These are phyloP conservation scores for Suillia variegata DNA, from an alignment of 2,888 invertebrate species.

Conservation along the genomic window DNA sequence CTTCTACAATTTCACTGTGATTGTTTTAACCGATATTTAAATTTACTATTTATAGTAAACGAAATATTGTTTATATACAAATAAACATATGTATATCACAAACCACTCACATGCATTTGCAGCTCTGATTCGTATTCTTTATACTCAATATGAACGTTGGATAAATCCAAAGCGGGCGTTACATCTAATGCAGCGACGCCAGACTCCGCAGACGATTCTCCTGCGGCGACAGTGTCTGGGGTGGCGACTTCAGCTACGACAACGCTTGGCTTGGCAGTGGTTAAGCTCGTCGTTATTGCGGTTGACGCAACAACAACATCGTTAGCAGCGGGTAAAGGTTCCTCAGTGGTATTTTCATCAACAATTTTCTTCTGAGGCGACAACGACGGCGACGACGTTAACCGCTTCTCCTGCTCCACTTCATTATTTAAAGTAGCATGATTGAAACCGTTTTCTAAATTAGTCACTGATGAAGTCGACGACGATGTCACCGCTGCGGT, in stretches of 20 bases:
- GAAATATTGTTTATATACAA: too few relatives aligned
- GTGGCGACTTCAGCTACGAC: not conserved
- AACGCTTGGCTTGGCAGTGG: conserved; percentile 1
- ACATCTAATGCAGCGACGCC: conserved; percentile 1
- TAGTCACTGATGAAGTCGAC: not conserved
- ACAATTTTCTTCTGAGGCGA: not conserved
- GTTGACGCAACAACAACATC: not conserved
- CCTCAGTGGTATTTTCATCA: not conserved
- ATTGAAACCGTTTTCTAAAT: conserved; percentile 27
- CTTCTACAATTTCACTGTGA: conserved; percentile 20
- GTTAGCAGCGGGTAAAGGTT: too few relatives aligned
- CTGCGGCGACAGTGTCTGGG: conserved; percentile 1
- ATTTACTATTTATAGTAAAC: too few relatives aligned
- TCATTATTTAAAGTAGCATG: conserved; percentile 6
- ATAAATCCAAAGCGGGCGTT: conserved; percentile 32
- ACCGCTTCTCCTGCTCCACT: conserved; percentile 12
- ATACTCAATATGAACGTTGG: conserved; percentile 62
- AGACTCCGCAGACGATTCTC: conserved; percentile 2
- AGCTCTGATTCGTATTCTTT: conserved; percentile 90
- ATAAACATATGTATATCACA: too few relatives aligned
- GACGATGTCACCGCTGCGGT: conserved; percentile 7
- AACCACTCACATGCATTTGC: conserved; percentile 79
- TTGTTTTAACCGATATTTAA: not conserved
- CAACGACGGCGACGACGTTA: too few relatives aligned
- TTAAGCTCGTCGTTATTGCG: not conserved